These are phyloP conservation scores for Tragelaphus oryx DNA, from an alignment of 2,797 vertebrate genomes.

Conservation along the genomic window DNA sequence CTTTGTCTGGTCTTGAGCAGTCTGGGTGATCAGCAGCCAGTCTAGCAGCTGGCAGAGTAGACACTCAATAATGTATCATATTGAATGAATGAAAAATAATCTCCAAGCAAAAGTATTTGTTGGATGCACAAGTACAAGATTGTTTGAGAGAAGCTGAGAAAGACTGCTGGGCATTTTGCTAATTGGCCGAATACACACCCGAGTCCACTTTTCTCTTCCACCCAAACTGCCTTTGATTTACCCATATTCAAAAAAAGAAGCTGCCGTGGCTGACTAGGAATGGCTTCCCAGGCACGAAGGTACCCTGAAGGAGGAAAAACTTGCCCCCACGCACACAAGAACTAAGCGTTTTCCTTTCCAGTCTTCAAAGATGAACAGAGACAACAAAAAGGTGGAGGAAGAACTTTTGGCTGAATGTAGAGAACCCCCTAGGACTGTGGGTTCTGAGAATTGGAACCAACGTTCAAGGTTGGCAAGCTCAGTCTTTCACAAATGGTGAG, in stretches of 20 bases:
- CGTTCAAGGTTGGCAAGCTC: neutral
- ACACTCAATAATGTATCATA: neutral
- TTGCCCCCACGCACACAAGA: neutral
- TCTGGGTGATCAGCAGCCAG: neutral
- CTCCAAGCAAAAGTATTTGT: neutral
- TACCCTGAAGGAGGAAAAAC: neutral
- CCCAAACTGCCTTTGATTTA: conserved; percentile 14
- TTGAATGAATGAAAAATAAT: neutral
- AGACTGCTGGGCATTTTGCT: neutral
- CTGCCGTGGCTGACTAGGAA: neutral
- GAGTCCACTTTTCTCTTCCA: neutral
- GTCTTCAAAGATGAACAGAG: neutral
- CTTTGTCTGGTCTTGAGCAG: neutral
- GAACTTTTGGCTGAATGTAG: neutral
- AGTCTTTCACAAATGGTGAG: neutral
- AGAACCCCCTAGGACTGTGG: neutral
- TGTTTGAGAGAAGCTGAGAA: neutral
- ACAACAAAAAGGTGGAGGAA: neutral
- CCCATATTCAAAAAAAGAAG: neutral
- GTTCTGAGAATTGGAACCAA: neutral
- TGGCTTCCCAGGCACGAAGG: neutral
- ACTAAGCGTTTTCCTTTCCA: neutral
- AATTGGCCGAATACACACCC: neutral
- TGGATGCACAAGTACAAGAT: neutral
- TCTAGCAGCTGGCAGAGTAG: neutral